Evolutionary conservation across 2,888 invertebrate genomes (phyloP).

Genomic region (Eupithecia vulgata): DNA sequence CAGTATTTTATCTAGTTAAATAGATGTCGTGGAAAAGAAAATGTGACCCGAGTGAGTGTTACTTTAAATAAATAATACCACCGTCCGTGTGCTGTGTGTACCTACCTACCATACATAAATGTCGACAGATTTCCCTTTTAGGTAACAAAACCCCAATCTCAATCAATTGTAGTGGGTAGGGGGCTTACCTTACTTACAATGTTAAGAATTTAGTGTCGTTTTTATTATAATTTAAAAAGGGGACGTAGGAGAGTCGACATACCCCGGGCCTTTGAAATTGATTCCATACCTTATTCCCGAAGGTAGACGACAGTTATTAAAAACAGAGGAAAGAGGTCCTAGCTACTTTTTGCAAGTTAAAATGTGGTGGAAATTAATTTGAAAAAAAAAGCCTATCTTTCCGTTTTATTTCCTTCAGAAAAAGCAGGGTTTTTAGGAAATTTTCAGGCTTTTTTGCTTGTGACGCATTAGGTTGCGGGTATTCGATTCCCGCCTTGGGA

Average conservation of each 20-base stretch:
- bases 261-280: slow-evolving; percentile 42
- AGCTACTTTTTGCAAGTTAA: not conserved
- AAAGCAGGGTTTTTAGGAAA: not conserved
- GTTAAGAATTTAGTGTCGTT: slow-evolving; percentile 36
- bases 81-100: not conserved
- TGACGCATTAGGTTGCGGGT: no score
- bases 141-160: not conserved
- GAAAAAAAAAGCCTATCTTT: not conserved
- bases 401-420: not conserved
- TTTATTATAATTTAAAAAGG: slow-evolving; percentile 46
- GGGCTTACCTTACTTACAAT: not conserved
- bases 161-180: not conserved
- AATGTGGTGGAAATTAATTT: not conserved
- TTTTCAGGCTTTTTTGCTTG: no score
- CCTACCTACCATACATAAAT: not conserved
- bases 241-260: slow-evolving; percentile 40
- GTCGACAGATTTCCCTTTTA: not conserved
- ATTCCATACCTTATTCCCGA: slow-evolving; percentile 36
- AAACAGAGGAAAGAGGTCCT: slow-evolving; percentile 31
- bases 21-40: no score
- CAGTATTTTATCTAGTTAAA: no score
- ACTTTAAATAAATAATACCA: no score
- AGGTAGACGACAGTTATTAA: slow-evolving; percentile 35
- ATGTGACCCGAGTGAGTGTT: no score
- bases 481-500: no score